Conservation (phyloP, 2,797 vertebrate genomes). For the Tinamus major region DNA sequence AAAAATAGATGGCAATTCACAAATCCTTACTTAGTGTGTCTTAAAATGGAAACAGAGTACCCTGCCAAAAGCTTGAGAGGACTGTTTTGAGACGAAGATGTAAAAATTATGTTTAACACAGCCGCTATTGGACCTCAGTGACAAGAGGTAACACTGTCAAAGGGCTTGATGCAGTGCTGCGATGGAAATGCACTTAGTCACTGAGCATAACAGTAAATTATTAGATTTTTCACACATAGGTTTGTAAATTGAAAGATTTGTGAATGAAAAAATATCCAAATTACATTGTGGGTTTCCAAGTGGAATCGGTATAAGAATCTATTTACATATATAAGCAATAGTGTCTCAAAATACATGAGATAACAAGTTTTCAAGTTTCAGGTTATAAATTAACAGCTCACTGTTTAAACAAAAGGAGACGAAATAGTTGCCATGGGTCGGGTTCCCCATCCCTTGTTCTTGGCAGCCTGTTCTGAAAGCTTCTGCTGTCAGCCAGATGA, state of each 20-base stretch:
- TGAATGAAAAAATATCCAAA: background rate
- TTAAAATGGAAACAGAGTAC: background rate
- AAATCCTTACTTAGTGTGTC: background rate
- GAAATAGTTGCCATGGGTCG: background rate
- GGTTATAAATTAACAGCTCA: background rate
- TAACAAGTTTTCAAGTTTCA: background rate
- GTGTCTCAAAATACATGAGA: background rate
- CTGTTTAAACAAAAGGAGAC: background rate
- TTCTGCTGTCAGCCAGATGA: background rate
- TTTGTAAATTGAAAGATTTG: background rate
- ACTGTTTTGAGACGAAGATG: background rate
- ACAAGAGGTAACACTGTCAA: background rate
- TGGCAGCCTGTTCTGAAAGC: background rate
- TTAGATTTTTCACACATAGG: rapidly evolving
- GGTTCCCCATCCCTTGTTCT: background rate
- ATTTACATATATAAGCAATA: background rate
- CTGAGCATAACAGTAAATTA: background rate
- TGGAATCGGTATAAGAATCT: background rate
- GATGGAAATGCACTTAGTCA: background rate
- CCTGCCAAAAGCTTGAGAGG: background rate
- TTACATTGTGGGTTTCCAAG: background rate
- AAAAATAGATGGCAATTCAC: background rate
- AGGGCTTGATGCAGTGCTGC: background rate
- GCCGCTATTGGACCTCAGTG: background rate
- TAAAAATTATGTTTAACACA: background rate